Conservation (phyloP, 2,888 invertebrate species). For the Hofmannophila pseudospretella region DNA sequence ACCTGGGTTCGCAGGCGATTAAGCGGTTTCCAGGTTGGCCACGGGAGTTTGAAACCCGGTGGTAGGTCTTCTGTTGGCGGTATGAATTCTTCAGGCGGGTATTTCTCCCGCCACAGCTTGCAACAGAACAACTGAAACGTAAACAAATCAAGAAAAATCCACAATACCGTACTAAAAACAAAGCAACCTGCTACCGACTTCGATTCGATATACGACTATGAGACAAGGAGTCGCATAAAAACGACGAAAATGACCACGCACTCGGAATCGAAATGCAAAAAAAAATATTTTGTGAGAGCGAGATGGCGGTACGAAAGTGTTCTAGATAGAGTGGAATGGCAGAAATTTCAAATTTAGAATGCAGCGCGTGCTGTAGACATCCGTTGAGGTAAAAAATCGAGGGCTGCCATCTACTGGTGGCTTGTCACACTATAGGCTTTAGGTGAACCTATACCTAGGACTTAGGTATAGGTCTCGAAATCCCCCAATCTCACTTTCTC, state of each 20-base stretch:
- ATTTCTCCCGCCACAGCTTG: too few relatives aligned
- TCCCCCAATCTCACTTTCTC: too few relatives aligned
- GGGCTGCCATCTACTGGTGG: constrained; percentile 58
- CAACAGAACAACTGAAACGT: too few relatives aligned
- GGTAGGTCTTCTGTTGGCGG: too few relatives aligned
- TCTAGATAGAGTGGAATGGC: constrained; percentile 49
- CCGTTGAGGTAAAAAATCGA: constrained; percentile 67
- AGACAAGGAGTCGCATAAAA: constrained; percentile 35
- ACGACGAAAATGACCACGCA: constrained; percentile 70
- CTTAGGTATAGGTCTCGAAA: too few relatives aligned
- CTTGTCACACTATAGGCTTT: constrained; percentile 43
- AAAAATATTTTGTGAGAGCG: constrained; percentile 57
- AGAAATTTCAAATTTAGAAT: constrained; percentile 69
- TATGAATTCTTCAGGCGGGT: too few relatives aligned
- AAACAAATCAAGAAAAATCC: too few relatives aligned
- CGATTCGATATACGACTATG: constrained; percentile 18
- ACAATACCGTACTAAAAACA: background rate
- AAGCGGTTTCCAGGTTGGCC: too few relatives aligned
- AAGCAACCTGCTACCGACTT: constrained; percentile 35
- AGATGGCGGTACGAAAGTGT: constrained; percentile 39
- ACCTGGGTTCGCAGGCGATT: too few relatives aligned
- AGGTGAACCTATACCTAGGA: too few relatives aligned
- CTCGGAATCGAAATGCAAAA: constrained; percentile 74
- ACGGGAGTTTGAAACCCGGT: too few relatives aligned
- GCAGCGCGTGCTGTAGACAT: constrained; percentile 74